Evolutionary conservation across 2,797 vertebrate genomes (phyloP), one percentile per base, ranked within the genome.

Genomic region (Hippoglossus hippoglossus): DNA sequence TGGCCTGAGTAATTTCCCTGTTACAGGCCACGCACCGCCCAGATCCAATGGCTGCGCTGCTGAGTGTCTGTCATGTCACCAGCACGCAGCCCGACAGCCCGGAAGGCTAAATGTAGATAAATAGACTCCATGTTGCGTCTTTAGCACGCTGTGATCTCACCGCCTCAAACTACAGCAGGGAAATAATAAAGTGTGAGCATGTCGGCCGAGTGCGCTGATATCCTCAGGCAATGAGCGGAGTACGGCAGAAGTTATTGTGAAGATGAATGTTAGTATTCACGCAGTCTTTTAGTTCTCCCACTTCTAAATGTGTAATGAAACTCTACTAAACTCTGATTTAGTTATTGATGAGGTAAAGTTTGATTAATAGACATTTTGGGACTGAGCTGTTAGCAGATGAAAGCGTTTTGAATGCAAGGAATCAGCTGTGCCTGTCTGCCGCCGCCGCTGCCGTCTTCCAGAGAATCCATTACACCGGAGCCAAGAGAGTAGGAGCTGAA

Each of bases 1-100:
- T 87, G 79, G 80, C 39, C 80, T 75, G 84, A 83, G 87, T 88
- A 84, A 87, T 89, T 79, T 84, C 60, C 71, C 44, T 36, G 65
- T 77, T 85, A 82, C 41, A 63, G 71, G 61, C 55, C 49, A 4
- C 9, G 47, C 47, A 21, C 19, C 31, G 61, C 56, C 41, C 46
- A 34, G 77, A 81, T 50, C 65, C 69, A 70, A 58, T 69, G 75
- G 62, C 54, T 80, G 71, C 36, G 25, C 80, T 5, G 28, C 74
- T 72, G 68, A 81, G 62, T 68, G 68, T 81, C 70, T 69, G 81
- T 74, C 71, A 63, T 71, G 76, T 87, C 22, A 72, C 64, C 26
- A 25, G 56, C 56, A 2, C 80, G 50, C 70, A 67, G 24, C 21
- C 63, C 67, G 67, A 49, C 60, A 66, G 75, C 67, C 65, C 64